phyloP scores from a whole-genome alignment of 2,797 vertebrate genomes.

The Falco peregrinus region DNA sequence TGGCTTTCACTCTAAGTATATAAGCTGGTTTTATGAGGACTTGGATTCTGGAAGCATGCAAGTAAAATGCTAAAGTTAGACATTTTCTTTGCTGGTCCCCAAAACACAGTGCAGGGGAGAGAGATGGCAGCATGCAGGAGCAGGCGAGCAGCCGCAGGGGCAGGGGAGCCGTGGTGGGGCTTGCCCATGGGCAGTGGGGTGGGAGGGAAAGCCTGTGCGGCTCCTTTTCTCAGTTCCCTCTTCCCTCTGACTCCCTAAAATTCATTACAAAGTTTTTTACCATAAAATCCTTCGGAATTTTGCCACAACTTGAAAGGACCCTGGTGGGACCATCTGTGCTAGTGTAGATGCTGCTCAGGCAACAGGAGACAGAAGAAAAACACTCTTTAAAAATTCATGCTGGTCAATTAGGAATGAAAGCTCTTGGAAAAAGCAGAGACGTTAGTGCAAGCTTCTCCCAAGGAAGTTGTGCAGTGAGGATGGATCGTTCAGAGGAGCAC shows the following conservation, averaged over 20 bases:
- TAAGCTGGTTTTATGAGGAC: neutral
- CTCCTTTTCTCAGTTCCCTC: accelerated
- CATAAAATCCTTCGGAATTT: neutral
- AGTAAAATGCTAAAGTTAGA: neutral
- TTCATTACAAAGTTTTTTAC: neutral
- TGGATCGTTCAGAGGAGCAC: neutral
- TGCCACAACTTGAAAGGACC: neutral
- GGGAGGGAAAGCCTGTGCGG: neutral
- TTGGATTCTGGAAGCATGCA: neutral
- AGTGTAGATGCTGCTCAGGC: neutral
- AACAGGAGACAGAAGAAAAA: neutral
- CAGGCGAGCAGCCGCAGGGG: neutral
- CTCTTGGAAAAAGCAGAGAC: accelerated
- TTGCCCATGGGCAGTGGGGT: too few species aligned
- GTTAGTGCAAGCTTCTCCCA: neutral
- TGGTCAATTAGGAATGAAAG: neutral
- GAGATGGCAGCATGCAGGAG: neutral
- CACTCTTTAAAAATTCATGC: neutral
- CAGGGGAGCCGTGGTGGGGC: accelerated
- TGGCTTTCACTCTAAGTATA: neutral
- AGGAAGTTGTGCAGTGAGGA: neutral
- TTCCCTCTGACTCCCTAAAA: neutral
- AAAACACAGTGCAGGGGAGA: accelerated
- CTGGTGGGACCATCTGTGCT: accelerated
- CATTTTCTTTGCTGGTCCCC: neutral